Percentiles rank a stretch among this genome's conserved stretches.
These are phyloP conservation scores for Arizona elegans DNA, from an alignment of 2,113 vertebrate genomes.

Conservation along the genomic window DNA sequence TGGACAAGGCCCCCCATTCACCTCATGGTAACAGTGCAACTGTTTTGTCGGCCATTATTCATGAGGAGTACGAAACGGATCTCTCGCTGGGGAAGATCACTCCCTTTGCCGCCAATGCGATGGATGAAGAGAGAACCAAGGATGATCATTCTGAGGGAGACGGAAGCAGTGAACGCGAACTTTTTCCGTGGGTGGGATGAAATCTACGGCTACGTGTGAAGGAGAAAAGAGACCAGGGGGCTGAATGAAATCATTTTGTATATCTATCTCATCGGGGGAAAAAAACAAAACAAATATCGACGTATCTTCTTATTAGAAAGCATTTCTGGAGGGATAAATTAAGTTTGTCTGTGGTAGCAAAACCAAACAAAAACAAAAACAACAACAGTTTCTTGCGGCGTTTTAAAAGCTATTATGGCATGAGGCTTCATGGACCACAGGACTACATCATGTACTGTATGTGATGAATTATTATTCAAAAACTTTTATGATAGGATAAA, in stretches of 20 bases:
- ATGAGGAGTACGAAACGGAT: accelerated
- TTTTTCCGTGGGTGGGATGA: accelerated
- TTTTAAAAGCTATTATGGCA: background rate
- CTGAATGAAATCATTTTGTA: background rate
- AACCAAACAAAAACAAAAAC: background rate
- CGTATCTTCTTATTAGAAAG: background rate
- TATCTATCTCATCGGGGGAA: accelerated
- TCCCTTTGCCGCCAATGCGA: constrained; percentile 29
- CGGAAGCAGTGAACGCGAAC: background rate
- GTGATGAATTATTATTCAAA: background rate
- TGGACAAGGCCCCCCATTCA: accelerated
- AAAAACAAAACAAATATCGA: background rate
- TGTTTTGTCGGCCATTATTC: background rate
- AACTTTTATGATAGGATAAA: background rate
- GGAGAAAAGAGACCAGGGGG: too few relatives aligned
- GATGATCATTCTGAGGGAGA: accelerated
- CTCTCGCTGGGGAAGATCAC: constrained; percentile 59
- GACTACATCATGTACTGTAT: background rate
- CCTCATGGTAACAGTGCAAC: accelerated
- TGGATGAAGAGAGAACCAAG: constrained; percentile 6
- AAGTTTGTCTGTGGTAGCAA: background rate
- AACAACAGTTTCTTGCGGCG: background rate
- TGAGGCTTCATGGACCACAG: background rate
- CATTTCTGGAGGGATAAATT: background rate
- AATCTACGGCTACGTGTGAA: accelerated